phyloP scores from a whole-genome alignment of 2,797 vertebrate genomes.

The Falco peregrinus region DNA sequence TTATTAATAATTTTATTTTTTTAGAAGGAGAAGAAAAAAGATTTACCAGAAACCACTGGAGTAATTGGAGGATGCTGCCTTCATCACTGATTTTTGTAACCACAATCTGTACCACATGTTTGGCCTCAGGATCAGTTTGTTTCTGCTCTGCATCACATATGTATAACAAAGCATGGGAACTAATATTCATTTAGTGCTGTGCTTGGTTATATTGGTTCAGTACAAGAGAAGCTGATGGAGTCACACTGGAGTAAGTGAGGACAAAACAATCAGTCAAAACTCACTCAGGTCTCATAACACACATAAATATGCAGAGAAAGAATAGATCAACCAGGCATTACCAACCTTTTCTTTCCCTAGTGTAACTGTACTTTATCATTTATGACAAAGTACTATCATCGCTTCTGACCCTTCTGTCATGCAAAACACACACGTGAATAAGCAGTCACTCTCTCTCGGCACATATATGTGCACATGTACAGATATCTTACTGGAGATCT shows the following conservation, averaged over 20 bases:
- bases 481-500: not conserved
- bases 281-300: not conserved
- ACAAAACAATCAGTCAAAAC: not conserved
- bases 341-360: not conserved
- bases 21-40: accelerated
- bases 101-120: not conserved
- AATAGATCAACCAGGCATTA: not conserved
- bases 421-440: not conserved
- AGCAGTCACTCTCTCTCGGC: accelerated
- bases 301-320: not conserved
- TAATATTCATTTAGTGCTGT: not conserved
- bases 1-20: not conserved
- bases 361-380: not conserved
- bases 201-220: not conserved
- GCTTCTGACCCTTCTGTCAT: not conserved
- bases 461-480: not conserved
- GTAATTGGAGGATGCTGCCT: not conserved
- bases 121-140: not conserved
- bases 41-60: not conserved
- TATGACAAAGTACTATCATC: not conserved
- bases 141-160: not conserved
- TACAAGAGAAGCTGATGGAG: not conserved
- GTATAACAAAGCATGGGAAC: not conserved
- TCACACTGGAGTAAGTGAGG: not conserved
- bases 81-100: not conserved